phyloP scores from a whole-genome alignment of 2,797 vertebrate species.

The Chrysocyon brachyurus region DNA sequence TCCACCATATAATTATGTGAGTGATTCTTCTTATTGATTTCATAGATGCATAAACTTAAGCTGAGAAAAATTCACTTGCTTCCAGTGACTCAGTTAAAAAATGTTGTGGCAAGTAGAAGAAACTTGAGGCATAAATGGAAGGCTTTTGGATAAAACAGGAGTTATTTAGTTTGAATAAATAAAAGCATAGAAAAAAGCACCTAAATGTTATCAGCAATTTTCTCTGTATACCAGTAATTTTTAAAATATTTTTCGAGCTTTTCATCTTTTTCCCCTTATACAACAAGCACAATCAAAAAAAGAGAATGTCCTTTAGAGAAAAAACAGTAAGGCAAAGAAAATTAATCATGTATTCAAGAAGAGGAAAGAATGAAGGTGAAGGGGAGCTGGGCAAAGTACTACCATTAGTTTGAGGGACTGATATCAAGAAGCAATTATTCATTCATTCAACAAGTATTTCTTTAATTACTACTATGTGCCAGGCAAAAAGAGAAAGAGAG shows the following conservation, averaged over 20 bases:
- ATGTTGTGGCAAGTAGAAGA: background rate
- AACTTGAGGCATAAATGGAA: background rate
- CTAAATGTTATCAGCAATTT: background rate
- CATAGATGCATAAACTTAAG: background rate
- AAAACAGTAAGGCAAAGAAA: slow-evolving; percentile 7
- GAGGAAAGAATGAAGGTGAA: background rate
- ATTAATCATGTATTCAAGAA: background rate
- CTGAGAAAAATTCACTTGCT: background rate
- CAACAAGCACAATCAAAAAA: background rate
- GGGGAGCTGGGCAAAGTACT: background rate
- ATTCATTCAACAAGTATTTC: background rate
- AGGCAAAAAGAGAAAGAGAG: background rate
- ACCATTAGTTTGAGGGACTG: background rate
- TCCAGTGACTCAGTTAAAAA: background rate
- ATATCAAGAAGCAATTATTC: background rate
- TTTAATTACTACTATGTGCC: background rate
- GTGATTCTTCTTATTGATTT: background rate
- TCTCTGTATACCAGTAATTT: background rate
- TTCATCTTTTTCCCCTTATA: background rate
- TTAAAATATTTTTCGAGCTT: background rate
- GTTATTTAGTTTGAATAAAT: background rate
- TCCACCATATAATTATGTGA: background rate
- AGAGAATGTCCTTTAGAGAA: background rate
- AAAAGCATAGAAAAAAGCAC: background rate
- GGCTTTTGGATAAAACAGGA: background rate